Base-by-base conservation (phyloP, 1,140 invertebrate species). In the Amyelois transitella region DNA sequence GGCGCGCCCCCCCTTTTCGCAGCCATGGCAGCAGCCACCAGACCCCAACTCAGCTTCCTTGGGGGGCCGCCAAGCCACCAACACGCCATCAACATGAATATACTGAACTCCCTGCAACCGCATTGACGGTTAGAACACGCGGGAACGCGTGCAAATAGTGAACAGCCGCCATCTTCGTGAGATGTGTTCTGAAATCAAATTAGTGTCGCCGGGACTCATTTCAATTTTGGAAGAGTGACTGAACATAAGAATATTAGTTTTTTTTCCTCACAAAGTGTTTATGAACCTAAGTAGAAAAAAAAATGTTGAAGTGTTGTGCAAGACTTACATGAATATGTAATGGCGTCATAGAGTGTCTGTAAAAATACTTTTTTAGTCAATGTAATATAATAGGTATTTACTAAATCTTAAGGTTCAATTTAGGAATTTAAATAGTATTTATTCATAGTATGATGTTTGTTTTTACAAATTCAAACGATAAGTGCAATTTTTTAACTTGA, bases 1-100 rank as follows among this genome's bases (percentile, higher is more conserved):
- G 82, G 81, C 0, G 79, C 78, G 1, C 81, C 85, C n/a, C 82
- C 85, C 2, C 66, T 86, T 18, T 88, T 88, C 53, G 83, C 83
- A 43, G 85, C 85, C 0, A 86, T 86, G 85, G 83, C 83, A 0
- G 85, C 85, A 5, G 85, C 83, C 2, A 77, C 78, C 8, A 75
- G 83, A 58, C 85, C 85, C 0, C 85, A 88, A 51, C 64, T 88
- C 5, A 86, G 83, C 58, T 88, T 88, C 69, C 68, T 88, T 0
- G 85, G 85, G 32, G 85, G 85, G 17, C 81, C 85, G 0, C 85
- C 85, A 1, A 75, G 72, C 18, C 85, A 88, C 53, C 85, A 88
- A 51, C 85, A 88, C 51, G 83, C 83, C 17, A 86, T 88, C 47
- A 88, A 88, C 66, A 88, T 88, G 85, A 88, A 88, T 52, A 88